Base-by-base conservation (phyloP, 2,113 vertebrate genomes). In the Strigops habroptila region DNA sequence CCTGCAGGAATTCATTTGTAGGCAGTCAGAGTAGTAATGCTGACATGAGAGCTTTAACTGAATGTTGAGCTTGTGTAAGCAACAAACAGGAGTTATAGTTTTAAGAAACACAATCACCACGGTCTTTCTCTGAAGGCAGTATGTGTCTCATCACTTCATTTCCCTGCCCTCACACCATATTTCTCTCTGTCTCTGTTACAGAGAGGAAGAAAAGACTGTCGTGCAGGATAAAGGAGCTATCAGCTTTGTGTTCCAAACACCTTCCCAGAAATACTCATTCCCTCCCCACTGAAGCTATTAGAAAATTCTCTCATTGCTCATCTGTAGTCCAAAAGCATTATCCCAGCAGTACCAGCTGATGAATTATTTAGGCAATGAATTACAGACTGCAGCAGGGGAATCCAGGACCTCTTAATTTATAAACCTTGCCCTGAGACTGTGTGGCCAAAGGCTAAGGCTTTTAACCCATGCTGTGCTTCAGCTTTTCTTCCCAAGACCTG, bases 281-380 rank as follows among this genome's bases (percentile, higher is more conserved):
- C 30, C 60, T 62, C 37, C 59, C 51, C 43, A 2, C 41, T 70
- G 88, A 80, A 88, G 86, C 82, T 86, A 11, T 28, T 5, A 37
- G 78, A 21, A 73, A 71, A 71, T 18, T 7, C 82, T 84, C 55
- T 25, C 35, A 1, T 16, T 70, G 83, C 89, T 96, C 84, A 91
- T 89, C 87, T 95, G 91, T 41, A 95, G 84, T 91, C 83, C 74
- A 51, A 49, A 69, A 87, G 81, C 90, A 46, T 81, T 48, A 70
- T 28, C 84, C 65, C 69, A 31, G 15, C n/a, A 53, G 73, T 11
- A 15, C 28, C 69, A 39, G 64, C 67, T 69, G 86, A 94, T 93
- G 63, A 91, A 94, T 96, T 91, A 96, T 95, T 97, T 85, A 94
- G 71, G 27, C 65, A 75, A 16, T 75, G 87, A 82, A 81, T 79